Percentiles rank a stretch among this genome's conserved stretches.
Conservation (phyloP, 2,113 vertebrate species). For the Rhea pennata region DNA sequence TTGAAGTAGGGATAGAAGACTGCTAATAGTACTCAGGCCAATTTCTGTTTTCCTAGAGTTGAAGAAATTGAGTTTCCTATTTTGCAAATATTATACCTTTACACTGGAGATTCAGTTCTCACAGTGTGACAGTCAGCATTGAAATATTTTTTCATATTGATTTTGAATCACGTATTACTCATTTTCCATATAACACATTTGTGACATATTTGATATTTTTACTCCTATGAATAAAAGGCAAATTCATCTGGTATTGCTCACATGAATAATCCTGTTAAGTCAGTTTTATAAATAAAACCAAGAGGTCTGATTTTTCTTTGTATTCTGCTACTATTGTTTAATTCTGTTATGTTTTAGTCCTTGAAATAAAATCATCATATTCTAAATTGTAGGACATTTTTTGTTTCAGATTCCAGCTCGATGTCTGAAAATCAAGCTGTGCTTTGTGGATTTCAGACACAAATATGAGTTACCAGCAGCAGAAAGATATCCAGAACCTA, state of each 20-base stretch:
- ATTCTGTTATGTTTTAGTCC: neutral
- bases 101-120: neutral
- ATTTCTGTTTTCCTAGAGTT: slow-evolving; percentile 41
- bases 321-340: neutral
- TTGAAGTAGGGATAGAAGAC: neutral
- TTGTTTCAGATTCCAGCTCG: neutral
- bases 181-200: slow-evolving; percentile 13
- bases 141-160: slow-evolving; percentile 26
- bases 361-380: neutral
- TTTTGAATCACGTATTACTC: slow-evolving; percentile 17
- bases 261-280: neutral
- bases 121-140: slow-evolving; percentile 17
- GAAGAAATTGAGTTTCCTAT: neutral
- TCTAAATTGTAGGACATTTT: neutral
- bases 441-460: neutral
- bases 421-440: neutral
- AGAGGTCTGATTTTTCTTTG: neutral
- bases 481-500: neutral
- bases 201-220: slow-evolving; percentile 53
- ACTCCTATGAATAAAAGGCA: neutral
- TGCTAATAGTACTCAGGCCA: slow-evolving; percentile 1
- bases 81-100: slow-evolving; percentile 46
- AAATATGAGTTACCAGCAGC: neutral
- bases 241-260: slow-evolving; percentile 19
- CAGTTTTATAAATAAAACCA: neutral